Base-by-base conservation (phyloP, 30 jellyfish, hydroid and myxozoan species). In the Catostylus mosaicus region DNA sequence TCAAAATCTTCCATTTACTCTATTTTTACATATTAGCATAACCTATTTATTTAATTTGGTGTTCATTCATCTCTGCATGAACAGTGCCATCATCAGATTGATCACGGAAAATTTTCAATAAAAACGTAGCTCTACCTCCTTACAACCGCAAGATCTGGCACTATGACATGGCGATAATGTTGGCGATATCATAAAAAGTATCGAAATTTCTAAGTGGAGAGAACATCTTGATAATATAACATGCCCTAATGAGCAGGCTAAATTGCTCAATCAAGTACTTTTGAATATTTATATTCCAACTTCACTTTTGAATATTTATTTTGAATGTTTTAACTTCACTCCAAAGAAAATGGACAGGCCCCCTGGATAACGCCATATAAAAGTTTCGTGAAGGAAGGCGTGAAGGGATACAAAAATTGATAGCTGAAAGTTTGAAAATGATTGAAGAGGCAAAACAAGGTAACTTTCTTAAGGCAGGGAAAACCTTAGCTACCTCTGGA, bases 111-210 rank as follows among this genome's bases (percentile, higher is more conserved):
- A 61, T 45, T 77, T 54, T 77, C 88, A 27, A 45, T 62, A 47
- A 51, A 59, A 59, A 56, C 48, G 67, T 62, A 29, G 54, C 23
- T 30, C 47, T 77, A 77, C 88, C 79, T 62, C 78, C 78, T 75
- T 77, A 77, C 67, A 77, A 23, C n/a, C 88, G 78, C 78, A 77
- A 80, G 88, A 59, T 77, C 45, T 77, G 88, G 88, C 40, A 77
- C 69, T 77, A 57, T 77, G 88, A 77, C 78, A 56, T 54, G 54
- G 88, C 88, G 57, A 56, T 6, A 10, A 43, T 20, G 3, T 14
- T 52, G 67, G 27, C 19, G 30, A 7, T 14, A 52, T 52, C 67
- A 52, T 3, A 24, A 52, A 52, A 77, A 77, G 88, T 67, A 77
- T 77, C 37, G 66, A 77, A 77, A 57, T 77, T 64, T 77, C 24